Evolutionary conservation across 2,888 invertebrate genomes (phyloP), one percentile per base, ranked within the genome.

Genomic region (Drosophila fulvimacula): DNA sequence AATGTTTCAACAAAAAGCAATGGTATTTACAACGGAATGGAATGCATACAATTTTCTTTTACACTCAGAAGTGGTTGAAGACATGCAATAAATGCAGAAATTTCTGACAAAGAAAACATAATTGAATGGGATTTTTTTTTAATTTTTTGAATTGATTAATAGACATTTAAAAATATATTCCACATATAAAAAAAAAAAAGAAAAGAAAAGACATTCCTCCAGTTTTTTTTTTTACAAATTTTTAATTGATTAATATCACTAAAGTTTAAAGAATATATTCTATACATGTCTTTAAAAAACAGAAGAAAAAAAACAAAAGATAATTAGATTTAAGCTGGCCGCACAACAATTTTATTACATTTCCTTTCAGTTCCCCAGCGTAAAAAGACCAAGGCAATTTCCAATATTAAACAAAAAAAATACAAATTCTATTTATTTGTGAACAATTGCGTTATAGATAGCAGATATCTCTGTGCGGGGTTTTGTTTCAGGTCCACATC

Each of bases 401-500:
- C 21, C 13, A 21, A 34, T 27, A 24, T 36, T n/a, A n/a, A n/a
- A n/a, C n/a, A n/a, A n/a, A n/a, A n/a, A n/a, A n/a, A n/a, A n/a
- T n/a, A 11, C 7, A 7, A 39, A 21, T 52, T 41, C 46, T 21
- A 57, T 52, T 51, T 21, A 57, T 52, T 32, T 34, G 52, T 38
- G 10, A 21, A 58, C 42, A 59, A 60, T 63, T 69, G 53, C 41
- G 59, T 63, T 62, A 55, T 52, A 38, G 52, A 38, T 52, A 38
- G 11, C 36, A 10, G n/a, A 38, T 38, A 41, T 49, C 52, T 53
- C 38, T 38, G 19, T 9, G 17, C 51, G 42, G 61, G 27, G 42
- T 56, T 64, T 62, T 52, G 52, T 63, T 66, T 57, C 62, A 61
- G 15, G 42, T 44, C 36, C 55, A 57, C 62, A 70, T 64, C 60